A percentile compares a stretch with the other conserved stretches of the same genome.
phyloP scores from a whole-genome alignment of 2,113 vertebrate species.

The Colaptes auratus region DNA sequence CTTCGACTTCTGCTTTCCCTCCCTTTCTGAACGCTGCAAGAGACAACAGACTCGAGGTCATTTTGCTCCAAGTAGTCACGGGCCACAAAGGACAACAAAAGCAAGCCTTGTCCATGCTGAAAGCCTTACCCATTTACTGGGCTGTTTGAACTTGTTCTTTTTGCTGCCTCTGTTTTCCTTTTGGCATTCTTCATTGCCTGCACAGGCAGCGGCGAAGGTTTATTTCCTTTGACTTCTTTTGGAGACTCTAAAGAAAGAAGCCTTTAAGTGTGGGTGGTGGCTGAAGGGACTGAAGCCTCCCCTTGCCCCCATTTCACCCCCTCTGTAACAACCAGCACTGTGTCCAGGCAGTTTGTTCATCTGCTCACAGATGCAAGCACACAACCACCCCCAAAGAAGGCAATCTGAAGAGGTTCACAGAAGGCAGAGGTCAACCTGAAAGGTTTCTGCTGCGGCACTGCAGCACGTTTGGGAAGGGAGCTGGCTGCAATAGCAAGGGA shows the following conservation, averaged over 20 bases:
- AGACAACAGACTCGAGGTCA: not conserved
- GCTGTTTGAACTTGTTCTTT: constrained; percentile 69
- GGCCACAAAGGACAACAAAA: too few species aligned
- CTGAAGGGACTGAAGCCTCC: not conserved
- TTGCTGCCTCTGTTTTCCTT: constrained; percentile 74
- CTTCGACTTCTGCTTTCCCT: constrained; percentile 78
- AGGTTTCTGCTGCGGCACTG: not conserved
- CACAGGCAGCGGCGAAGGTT: constrained; percentile 73
- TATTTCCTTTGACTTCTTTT: constrained; percentile 76
- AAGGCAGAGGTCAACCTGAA: not conserved
- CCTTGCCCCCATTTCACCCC: fast-evolving
- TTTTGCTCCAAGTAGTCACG: fast-evolving
- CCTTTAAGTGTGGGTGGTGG: not conserved
- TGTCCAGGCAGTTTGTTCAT: fast-evolving
- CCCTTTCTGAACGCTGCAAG: constrained; percentile 74
- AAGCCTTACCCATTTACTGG: constrained; percentile 79
- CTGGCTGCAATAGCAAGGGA: too few species aligned
- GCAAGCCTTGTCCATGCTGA: fast-evolving
- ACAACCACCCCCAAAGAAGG: not conserved
- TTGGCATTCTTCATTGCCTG: constrained; percentile 78
- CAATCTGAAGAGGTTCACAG: not conserved
- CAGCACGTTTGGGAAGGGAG: not conserved
- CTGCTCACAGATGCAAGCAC: not conserved
- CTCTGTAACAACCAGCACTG: fast-evolving
- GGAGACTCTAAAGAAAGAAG: constrained; percentile 75